These are phyloP conservation scores for Geothlypis trichas DNA, from an alignment of 2,113 vertebrate species.

Conservation along the genomic window DNA sequence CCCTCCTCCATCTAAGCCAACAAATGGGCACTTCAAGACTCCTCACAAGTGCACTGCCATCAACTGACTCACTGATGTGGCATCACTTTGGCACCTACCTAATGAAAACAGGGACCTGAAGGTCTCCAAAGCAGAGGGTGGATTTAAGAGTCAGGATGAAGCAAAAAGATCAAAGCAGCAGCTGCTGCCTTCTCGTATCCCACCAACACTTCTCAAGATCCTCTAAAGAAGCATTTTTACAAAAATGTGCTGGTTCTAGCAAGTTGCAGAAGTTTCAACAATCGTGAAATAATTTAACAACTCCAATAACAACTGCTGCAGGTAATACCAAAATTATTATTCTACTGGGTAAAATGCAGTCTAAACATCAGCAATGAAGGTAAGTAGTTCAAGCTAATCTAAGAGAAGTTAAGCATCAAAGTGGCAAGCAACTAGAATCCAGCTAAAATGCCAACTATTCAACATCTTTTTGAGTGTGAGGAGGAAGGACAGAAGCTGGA, in stretches of 20 bases:
- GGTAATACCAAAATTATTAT: background rate
- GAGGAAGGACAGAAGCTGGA: background rate
- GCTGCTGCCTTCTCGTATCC: background rate
- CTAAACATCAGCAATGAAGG: background rate
- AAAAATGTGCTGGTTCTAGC: background rate
- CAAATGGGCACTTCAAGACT: rapidly evolving
- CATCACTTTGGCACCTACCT: background rate
- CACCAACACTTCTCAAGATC: background rate
- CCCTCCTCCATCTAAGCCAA: background rate
- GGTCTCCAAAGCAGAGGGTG: background rate
- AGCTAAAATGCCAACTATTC: background rate
- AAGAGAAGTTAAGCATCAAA: background rate
- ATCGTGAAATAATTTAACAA: background rate
- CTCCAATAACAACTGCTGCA: background rate
- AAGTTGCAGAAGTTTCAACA: background rate
- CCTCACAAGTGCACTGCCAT: background rate
- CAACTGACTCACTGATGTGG: rapidly evolving
- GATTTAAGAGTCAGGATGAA: background rate
- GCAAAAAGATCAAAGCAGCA: background rate
- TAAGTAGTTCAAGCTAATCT: background rate
- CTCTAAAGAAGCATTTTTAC: background rate
- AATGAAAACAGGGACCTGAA: background rate
- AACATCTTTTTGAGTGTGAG: background rate
- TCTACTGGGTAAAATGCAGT: background rate
- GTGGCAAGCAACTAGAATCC: background rate